Percentiles rank a stretch among this genome's conserved stretches.
These are phyloP conservation scores for Lasioglossum vierecki DNA, from an alignment of 2,888 invertebrate species.

Conservation along the genomic window DNA sequence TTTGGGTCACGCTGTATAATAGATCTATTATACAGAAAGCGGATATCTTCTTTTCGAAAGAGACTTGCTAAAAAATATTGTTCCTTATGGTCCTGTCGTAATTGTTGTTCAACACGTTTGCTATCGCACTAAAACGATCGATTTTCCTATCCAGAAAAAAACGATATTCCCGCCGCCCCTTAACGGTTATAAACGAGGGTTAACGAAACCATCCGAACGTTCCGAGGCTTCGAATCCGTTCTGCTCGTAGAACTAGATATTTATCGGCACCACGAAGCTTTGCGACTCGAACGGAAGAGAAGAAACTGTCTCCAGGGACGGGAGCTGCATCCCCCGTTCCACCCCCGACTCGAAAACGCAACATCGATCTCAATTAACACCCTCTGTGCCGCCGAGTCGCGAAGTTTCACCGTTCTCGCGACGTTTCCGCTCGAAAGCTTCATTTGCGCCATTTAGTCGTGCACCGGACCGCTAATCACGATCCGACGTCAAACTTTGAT, in stretches of 20 bases:
- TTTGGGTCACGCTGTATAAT: background rate
- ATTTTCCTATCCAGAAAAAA: background rate
- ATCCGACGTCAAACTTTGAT: background rate
- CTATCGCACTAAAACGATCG: background rate
- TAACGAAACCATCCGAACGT: background rate
- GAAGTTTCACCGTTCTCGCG: background rate
- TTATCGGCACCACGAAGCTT: background rate
- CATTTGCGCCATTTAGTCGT: background rate
- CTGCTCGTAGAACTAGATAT: background rate
- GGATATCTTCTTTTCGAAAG: background rate
- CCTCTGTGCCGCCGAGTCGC: background rate
- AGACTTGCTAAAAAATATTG: too few species aligned
- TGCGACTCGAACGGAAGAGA: background rate
- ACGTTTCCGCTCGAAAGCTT: constrained; percentile 10
- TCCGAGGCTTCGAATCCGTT: background rate
- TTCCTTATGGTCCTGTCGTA: background rate
- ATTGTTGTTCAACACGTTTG: background rate
- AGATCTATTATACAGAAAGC: background rate
- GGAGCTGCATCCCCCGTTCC: background rate
- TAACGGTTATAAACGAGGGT: background rate
- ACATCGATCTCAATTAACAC: constrained; percentile 20
- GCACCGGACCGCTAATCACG: background rate
- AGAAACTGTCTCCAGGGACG: background rate
- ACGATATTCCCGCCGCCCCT: background rate
- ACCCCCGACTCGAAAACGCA: background rate